Base-by-base conservation (phyloP, 2,888 invertebrate species). In the Hydroisotoma schaefferi region DNA sequence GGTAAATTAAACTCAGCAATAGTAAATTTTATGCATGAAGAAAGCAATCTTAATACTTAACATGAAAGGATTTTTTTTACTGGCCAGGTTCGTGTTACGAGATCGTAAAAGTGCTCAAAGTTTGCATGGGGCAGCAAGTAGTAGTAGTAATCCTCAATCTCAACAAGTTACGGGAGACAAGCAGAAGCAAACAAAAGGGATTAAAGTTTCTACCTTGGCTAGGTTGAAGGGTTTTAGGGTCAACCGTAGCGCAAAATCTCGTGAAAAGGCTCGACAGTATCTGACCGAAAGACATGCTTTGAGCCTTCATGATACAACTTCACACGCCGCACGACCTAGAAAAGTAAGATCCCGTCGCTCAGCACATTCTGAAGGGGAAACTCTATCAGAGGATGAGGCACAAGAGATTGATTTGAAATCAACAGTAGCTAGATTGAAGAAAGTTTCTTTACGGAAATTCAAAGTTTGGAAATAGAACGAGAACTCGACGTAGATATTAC, bases 381-480 rank as follows among this genome's bases (percentile, higher is more conserved):
- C 83, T 1, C 76, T 82, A 4, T 85, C 85, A 29, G 85, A 86
- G 59, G 83, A 82, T 44, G 84, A 84, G 57, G 65, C 71, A 66
- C 57, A 26, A 10, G 83, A 84, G 55, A 83, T 85, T 53, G 88
- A 88, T 74, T 82, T 88, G 0, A 78, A 87, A 69, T 84, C 86
- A 23, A 86, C 88, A 15, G 87, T 88, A 56, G 84, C 87, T 5
- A 82, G 88, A 61, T 81, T 90, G 75, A 89, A 89, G 79, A 85
- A 87, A 75, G 86, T 88, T 53, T 89, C 89, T 0, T 77, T 89
- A 66, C 79, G 87, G 73, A 89, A 88, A 75, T 81, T 90, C 61
- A 81, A 87, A 74, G 87, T 87, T 55, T 89, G 89, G 89, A 85
- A 87, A 73, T 88, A 56, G 59, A 23, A 46, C 6, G 3, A 23